Percentiles rank a stretch among this genome's conserved stretches.
Evolutionary conservation across 2,797 vertebrate genomes (phyloP).

Genomic region (Pagetopsis macropterus): DNA sequence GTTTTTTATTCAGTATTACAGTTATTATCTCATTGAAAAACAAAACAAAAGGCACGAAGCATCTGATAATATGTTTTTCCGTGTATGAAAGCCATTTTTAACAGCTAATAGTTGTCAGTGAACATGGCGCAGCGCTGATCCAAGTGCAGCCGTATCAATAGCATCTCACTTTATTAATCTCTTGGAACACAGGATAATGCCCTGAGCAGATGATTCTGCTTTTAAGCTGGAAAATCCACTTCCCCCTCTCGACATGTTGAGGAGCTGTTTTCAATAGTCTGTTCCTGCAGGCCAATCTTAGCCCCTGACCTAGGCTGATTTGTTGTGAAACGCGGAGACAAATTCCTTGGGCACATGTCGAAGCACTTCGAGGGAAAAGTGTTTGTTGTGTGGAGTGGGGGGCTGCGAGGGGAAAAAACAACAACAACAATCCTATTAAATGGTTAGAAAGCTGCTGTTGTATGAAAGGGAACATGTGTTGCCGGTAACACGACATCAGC

Average conservation of each 20-base stretch:
- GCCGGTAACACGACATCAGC: constrained; percentile 67
- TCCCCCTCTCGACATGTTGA: constrained; percentile 67
- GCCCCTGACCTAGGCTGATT: constrained; percentile 81
- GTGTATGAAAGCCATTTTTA: constrained; percentile 34
- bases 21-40: constrained; percentile 22
- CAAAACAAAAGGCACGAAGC: constrained; percentile 3
- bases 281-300: constrained; percentile 84
- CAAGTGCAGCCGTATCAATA: constrained; percentile 76
- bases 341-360: constrained; percentile 78
- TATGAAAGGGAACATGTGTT: constrained; percentile 79
- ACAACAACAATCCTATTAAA: constrained; percentile 85
- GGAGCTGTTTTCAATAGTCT: constrained; percentile 66
- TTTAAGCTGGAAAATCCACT: constrained; percentile 83
- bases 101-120: constrained; percentile 53
- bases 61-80: constrained; percentile 14
- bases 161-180: constrained; percentile 84
- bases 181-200: constrained; percentile 81
- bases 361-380: constrained; percentile 77
- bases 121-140: constrained; percentile 61
- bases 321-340: constrained; percentile 74
- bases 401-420: constrained; percentile 39
- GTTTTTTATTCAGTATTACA: constrained; percentile 1
- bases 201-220: constrained; percentile 78
- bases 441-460: constrained; percentile 69
- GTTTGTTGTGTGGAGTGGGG: constrained; percentile 74